Conservation (phyloP, 1,140 invertebrate genomes). For the Temnothorax nylanderi region DNA sequence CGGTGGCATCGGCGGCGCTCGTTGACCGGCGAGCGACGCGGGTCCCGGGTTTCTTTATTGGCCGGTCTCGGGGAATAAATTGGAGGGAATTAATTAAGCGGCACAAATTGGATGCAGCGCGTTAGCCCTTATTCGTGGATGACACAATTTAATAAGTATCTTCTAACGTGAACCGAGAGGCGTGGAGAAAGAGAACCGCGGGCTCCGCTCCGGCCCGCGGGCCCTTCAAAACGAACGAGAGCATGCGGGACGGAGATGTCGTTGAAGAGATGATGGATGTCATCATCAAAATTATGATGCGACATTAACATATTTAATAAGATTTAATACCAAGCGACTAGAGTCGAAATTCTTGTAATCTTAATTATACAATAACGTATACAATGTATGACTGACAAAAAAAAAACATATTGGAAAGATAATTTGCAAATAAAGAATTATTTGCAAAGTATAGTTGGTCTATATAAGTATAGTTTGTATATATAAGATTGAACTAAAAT, state of each 20-base stretch:
- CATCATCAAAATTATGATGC: slow-evolving; percentile 20
- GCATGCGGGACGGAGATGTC: slow-evolving; percentile 62
- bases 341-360: not conserved
- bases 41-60: slow-evolving; percentile 76
- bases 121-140: slow-evolving; percentile 81
- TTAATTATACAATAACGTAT: not conserved
- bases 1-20: slow-evolving; percentile 73
- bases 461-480: too few relatives aligned
- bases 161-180: slow-evolving; percentile 50
- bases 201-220: not conserved
- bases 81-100: slow-evolving; percentile 82
- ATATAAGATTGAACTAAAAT: not conserved
- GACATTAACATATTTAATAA: not conserved
- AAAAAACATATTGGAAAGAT: not conserved
- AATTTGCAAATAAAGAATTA: not conserved
- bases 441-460: not conserved
- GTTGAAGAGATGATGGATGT: not conserved
- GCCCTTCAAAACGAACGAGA: slow-evolving; percentile 16
- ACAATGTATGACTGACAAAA: not conserved
- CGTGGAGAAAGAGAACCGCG: not conserved
- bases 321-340: not conserved
- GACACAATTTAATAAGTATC: slow-evolving; percentile 82
- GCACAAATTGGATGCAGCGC: slow-evolving; percentile 82
- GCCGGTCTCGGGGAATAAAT: slow-evolving; percentile 74
- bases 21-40: slow-evolving; percentile 71